Evolutionary conservation across 2,888 invertebrate genomes (phyloP).

Genomic region (Trichopoda pennipes): DNA sequence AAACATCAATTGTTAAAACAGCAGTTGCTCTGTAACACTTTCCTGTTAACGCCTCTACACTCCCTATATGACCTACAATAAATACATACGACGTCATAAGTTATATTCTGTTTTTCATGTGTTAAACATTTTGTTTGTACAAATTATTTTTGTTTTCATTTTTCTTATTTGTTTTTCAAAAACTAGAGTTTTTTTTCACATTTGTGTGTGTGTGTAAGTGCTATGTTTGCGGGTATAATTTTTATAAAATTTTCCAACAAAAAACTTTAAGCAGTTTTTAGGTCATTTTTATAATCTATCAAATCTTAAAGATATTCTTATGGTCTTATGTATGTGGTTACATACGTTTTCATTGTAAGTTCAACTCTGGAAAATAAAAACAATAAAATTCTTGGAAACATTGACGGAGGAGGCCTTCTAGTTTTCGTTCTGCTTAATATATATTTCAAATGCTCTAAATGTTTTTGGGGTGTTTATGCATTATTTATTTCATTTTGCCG

Average conservation of each 20-base stretch:
- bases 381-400: constrained; percentile 54
- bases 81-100: constrained; percentile 42
- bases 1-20: constrained; percentile 26
- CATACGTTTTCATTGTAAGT: constrained; percentile 6
- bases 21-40: constrained; percentile 66
- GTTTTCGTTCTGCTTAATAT: constrained; percentile 51
- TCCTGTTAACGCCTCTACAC: constrained; percentile 59
- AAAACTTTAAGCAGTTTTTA: constrained; percentile 69
- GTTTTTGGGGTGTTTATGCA: not conserved
- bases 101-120: constrained; percentile 22
- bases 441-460: constrained; percentile 57
- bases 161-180: constrained; percentile 4
- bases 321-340: not conserved
- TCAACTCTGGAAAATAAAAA: not conserved
- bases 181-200: constrained; percentile 4
- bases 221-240: constrained; percentile 47
- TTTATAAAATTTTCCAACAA: constrained; percentile 53
- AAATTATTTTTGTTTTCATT: constrained; percentile 56
- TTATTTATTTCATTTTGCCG: constrained; percentile 27
- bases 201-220: not conserved
- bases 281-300: constrained; percentile 78
- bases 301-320: constrained; percentile 58
- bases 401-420: constrained; percentile 56
- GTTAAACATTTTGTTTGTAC: constrained; percentile 63
- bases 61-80: constrained; percentile 67